Evolutionary conservation across 2,797 vertebrate species (phyloP), one percentile per base, ranked within the genome.

Genomic region (Perdix hodgsoniae): DNA sequence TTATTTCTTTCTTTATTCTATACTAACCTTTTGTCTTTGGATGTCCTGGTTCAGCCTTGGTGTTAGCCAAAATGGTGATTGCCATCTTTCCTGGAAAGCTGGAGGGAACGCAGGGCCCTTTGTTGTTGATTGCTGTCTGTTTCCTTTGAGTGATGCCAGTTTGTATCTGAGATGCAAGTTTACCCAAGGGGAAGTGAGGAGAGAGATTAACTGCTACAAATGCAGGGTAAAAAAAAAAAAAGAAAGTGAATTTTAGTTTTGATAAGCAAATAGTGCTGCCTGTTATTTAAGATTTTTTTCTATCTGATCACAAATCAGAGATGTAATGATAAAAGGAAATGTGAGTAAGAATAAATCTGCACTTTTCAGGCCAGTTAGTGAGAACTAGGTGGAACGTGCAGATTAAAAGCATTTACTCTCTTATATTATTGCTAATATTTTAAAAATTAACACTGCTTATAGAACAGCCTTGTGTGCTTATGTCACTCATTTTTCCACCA

Each of bases 171-270:
- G 45, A 88, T 15, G 10, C 3, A 3, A 23, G 7, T 50, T 89
- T 69, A 21, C 39, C 65, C 56, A n/a, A 42, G 29, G 60, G 69
- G 54, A 70, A 85, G 71, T 0, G 3, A 74, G 21, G 31, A 70
- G 42, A 78, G 19, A 14, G 75, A 21, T 27, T 27, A 57, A 37
- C 4, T 67, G 49, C 59, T 15, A 84, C 82, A 79, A 61, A 82
- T 8, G 49, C 2, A 54, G 7, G 4, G 1, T 6, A 11, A 11
- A 1, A 7, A 61, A 29, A 40, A 40, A 10, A 22, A 1, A 9
- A n/a, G 60, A 18, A 52, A 10, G 4, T 14, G 6, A 65, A 52
- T 74, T 91, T 86, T 78, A 23, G 4, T 78, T 86, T 78, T 26
- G 18, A n/a, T 83, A 49, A 66, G 9, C 13, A 81, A 74, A 8